Conservation (phyloP, 2,113 vertebrate species). For the Stigmatopora argus region DNA sequence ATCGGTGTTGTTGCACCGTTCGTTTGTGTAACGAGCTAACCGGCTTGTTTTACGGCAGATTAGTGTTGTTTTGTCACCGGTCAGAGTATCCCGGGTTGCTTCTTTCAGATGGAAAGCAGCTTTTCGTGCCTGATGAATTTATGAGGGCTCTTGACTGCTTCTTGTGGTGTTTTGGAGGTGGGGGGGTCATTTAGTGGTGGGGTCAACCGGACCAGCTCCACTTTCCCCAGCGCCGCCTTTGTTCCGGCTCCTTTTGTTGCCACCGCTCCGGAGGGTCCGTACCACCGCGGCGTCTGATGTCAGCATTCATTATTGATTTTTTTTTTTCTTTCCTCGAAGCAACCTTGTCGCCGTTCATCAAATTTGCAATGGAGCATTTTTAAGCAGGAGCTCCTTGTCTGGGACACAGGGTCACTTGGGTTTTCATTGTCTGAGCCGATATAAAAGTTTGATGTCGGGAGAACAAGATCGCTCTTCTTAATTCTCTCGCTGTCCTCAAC, state of each 20-base stretch:
- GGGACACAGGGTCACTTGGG: slow-evolving; percentile 23
- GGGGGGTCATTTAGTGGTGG: neutral
- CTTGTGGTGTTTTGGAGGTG: slow-evolving; percentile 11
- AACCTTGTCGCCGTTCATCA: slow-evolving; percentile 48
- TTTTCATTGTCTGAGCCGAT: slow-evolving; percentile 35
- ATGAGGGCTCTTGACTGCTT: slow-evolving; percentile 68
- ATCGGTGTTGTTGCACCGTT: slow-evolving; percentile 38
- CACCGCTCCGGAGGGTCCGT: slow-evolving; percentile 19
- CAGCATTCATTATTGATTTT: slow-evolving; percentile 58
- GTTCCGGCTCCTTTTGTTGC: slow-evolving; percentile 22
- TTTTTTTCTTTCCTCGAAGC: slow-evolving; percentile 42
- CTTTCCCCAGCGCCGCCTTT: slow-evolving; percentile 15
- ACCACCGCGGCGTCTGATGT: slow-evolving; percentile 43
- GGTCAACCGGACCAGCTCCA: slow-evolving; percentile 18
- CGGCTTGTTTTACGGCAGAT: slow-evolving; percentile 60
- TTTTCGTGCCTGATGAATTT: slow-evolving; percentile 72
- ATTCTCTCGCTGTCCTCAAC: slow-evolving; percentile 15
- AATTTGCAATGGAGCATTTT: slow-evolving; percentile 59
- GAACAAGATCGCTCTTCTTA: slow-evolving; percentile 38
- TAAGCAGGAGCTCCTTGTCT: slow-evolving; percentile 21
- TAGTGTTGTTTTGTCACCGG: slow-evolving; percentile 57
- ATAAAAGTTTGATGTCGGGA: slow-evolving; percentile 66
- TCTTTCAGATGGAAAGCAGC: slow-evolving; percentile 71
- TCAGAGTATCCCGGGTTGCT: slow-evolving; percentile 46
- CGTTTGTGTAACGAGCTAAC: slow-evolving; percentile 28